Percentiles rank a stretch among this genome's conserved stretches.
These are phyloP conservation scores for Ashinkailepas kermadecensis DNA, from an alignment of 2,888 invertebrate species.

Conservation along the genomic window DNA sequence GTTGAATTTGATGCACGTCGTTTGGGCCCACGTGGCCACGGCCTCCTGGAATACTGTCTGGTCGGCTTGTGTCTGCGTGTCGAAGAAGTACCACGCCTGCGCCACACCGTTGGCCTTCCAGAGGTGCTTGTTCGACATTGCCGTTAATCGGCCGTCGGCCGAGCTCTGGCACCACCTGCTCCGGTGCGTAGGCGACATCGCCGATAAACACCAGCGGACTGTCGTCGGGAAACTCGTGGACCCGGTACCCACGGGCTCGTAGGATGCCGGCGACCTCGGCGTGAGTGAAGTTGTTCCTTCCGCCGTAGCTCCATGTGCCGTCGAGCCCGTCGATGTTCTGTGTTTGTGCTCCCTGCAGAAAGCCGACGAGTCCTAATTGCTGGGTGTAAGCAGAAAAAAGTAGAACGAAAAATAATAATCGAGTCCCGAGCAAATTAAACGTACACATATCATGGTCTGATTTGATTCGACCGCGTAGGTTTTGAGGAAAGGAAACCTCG, in stretches of 20 bases:
- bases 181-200: not conserved
- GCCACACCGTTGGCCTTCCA: not conserved
- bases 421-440: too few relatives aligned
- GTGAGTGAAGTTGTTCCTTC: not conserved
- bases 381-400: too few relatives aligned
- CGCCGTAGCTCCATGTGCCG: too few relatives aligned
- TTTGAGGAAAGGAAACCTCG: too few relatives aligned
- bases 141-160: not conserved
- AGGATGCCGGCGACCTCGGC: not conserved
- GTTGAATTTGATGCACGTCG: not conserved
- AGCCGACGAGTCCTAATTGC: too few relatives aligned
- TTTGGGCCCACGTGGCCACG: not conserved
- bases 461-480: too few relatives aligned
- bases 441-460: too few relatives aligned
- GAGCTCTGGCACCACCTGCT: not conserved
- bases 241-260: not conserved
- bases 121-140: not conserved
- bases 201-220: not conserved
- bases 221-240: not conserved
- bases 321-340: too few relatives aligned
- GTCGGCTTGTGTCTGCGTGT: not conserved
- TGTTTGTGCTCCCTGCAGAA: too few relatives aligned
- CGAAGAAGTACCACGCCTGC: not conserved
- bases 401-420: too few relatives aligned
- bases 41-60: not conserved